Percentiles rank a stretch among this genome's conserved stretches.
Conservation (phyloP, 53 echinoderm and acorn worm genomes). For the Zoroaster sp. region DNA sequence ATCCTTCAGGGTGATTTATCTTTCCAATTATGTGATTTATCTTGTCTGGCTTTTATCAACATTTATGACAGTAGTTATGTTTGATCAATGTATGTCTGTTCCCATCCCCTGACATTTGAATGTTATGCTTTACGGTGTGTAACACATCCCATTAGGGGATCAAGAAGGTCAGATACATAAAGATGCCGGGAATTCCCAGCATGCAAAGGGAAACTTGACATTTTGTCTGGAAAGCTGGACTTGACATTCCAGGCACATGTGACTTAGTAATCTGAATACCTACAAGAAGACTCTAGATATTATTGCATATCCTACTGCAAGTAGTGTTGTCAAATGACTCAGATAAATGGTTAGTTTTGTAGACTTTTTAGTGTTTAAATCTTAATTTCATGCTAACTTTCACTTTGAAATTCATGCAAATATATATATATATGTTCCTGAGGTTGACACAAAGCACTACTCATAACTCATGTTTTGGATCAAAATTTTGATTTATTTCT, state of each 20-base stretch:
- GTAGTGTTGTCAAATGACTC: background rate
- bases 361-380: background rate
- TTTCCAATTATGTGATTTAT: background rate
- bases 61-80: background rate
- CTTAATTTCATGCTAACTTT: background rate
- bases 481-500: conserved; percentile 14
- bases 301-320: background rate
- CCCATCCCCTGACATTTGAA: background rate
- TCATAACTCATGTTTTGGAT: conserved; percentile 12
- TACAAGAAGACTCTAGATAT: background rate
- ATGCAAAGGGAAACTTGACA: conserved; percentile 23
- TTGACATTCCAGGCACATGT: background rate
- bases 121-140: background rate
- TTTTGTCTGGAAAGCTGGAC: background rate
- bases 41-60: background rate
- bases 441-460: conserved; percentile 20
- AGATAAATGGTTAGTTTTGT: background rate
- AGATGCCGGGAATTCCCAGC: conserved; percentile 35
- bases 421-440: background rate
- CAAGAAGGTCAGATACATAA: background rate
- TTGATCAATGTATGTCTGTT: background rate
- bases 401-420: background rate
- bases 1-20: background rate
- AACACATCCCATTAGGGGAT: background rate
- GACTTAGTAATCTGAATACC: background rate